These are phyloP conservation scores for Phrynocephalus guinanensis DNA, from an alignment of 2,797 vertebrate species.

Conservation along the genomic window DNA sequence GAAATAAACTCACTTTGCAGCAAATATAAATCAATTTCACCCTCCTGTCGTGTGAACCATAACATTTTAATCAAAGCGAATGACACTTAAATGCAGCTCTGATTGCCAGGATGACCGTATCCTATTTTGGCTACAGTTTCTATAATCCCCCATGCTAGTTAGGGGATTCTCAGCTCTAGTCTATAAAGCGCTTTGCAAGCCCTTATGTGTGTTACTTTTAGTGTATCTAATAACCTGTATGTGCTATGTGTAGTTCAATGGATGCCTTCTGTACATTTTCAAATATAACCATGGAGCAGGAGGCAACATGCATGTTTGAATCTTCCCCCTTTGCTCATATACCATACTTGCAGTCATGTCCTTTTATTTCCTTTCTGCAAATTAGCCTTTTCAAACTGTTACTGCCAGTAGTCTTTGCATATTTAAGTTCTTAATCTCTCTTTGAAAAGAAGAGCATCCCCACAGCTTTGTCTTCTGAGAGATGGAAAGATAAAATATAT, in stretches of 20 bases:
- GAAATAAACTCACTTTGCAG: no score
- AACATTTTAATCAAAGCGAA: no score
- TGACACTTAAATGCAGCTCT: no score
- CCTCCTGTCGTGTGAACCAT: no score
- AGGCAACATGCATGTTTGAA: background rate
- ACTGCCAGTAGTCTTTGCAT: background rate
- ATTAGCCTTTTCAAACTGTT: background rate
- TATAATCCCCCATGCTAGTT: no score
- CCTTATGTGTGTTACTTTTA: background rate
- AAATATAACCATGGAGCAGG: background rate
- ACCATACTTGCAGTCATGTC: conserved; percentile 5
- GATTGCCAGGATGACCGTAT: no score
- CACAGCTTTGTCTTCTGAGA: conserved; percentile 46
- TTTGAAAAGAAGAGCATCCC: conserved; percentile 42
- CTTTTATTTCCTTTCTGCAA: background rate
- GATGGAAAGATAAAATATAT: conserved; percentile 56
- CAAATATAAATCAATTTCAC: no score
- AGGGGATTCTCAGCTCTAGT: no score
- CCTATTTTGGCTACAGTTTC: no score
- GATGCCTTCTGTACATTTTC: background rate
- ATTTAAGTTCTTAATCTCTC: conserved; percentile 19
- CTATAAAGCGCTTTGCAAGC: no score
- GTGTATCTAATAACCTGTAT: background rate
- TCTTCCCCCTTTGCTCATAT: background rate
- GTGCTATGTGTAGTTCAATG: no score